These are phyloP conservation scores for Acanthurus lineatus DNA, from an alignment of 2,797 vertebrate species.

Conservation along the genomic window DNA sequence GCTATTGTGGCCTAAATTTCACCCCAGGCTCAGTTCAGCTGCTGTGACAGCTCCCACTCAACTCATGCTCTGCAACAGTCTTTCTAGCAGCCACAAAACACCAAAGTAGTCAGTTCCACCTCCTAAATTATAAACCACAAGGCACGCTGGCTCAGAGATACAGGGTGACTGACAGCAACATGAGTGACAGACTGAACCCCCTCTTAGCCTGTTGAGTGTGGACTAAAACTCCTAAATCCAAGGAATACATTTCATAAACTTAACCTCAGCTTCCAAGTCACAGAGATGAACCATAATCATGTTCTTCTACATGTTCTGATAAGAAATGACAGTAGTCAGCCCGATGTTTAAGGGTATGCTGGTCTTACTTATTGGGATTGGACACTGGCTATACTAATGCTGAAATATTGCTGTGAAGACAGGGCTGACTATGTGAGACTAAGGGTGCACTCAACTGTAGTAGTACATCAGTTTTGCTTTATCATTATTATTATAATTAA, in stretches of 20 bases:
- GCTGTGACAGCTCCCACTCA: slow-evolving; percentile 49
- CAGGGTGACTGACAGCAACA: slow-evolving; percentile 44
- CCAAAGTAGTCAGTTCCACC: slow-evolving; percentile 41
- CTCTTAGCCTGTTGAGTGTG: neutral
- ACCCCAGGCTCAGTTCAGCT: slow-evolving; percentile 35
- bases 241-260: neutral
- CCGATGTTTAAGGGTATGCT: neutral
- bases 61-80: slow-evolving; percentile 20
- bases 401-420: too few relatives aligned
- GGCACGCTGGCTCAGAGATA: slow-evolving; percentile 16
- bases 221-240: slow-evolving; percentile 23
- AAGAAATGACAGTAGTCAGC: neutral
- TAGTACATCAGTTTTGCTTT: neutral
- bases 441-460: too few relatives aligned
- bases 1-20: slow-evolving; percentile 33
- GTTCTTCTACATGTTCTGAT: slow-evolving; percentile 1
- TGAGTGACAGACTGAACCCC: slow-evolving; percentile 33
- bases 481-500: neutral
- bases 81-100: slow-evolving; percentile 25
- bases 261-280: neutral
- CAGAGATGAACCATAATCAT: neutral
- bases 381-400: too few relatives aligned
- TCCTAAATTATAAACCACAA: slow-evolving; percentile 29
- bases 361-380: neutral
- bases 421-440: too few relatives aligned